Evolutionary conservation across 2,888 invertebrate species (phyloP).

Genomic region (Pseudococcus longispinus): DNA sequence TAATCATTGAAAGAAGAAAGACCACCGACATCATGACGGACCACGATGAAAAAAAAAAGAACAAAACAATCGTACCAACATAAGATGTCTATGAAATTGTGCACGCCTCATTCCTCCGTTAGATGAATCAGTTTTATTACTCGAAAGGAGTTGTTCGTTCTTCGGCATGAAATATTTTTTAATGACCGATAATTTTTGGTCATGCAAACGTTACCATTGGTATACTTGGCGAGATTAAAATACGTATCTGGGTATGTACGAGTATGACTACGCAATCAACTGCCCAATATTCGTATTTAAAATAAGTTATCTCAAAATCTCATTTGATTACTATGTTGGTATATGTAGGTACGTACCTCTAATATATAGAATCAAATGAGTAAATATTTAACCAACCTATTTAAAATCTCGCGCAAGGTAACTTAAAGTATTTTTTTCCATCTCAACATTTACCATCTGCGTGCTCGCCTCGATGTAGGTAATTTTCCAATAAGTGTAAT

Average conservation of each 20-base stretch:
- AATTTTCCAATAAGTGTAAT: not conserved
- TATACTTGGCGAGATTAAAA: not conserved
- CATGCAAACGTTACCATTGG: not conserved
- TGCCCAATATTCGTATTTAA: not conserved
- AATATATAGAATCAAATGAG: not conserved
- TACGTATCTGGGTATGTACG: not conserved
- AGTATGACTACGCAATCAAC: not conserved
- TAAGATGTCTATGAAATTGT: conserved; percentile 8
- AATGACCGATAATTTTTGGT: conserved; percentile 24
- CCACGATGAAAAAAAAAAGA: not conserved
- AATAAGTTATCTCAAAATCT: conserved; percentile 1
- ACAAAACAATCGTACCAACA: conserved; percentile 29
- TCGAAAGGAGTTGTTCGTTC: not conserved
- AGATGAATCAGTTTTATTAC: conserved; percentile 21
- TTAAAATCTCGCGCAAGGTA: not conserved
- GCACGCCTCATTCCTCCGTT: conserved; percentile 13
- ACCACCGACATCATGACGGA: conserved; percentile 24
- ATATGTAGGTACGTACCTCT: not conserved
- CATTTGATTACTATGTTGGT: not conserved
- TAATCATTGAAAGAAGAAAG: conserved; percentile 29
- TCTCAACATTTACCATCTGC: not conserved
- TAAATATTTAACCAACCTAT: not conserved
- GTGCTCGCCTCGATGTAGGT: not conserved
- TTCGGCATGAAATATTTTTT: conserved; percentile 1
- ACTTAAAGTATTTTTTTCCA: not conserved